Base-by-base conservation (phyloP, 2,888 invertebrate species). In the Protophormia terraenovae region DNA sequence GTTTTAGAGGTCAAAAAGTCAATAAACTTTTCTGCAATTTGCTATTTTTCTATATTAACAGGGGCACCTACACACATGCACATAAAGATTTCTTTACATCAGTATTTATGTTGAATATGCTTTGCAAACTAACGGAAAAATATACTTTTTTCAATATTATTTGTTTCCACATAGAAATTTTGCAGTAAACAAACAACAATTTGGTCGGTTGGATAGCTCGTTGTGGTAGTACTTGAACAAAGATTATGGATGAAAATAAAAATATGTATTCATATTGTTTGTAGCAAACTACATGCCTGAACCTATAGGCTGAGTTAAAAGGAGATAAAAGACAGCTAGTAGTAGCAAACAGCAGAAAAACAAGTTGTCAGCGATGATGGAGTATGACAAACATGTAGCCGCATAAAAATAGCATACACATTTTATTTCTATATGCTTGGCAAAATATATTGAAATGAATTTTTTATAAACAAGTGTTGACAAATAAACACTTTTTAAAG, bases 1-100 rank as follows among this genome's bases (percentile, higher is more conserved):
- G 67, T 79, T 82, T 85, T 85, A 79, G 85, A 85, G 85, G 85
- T 85, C 85, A 85, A 85, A 79, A 82, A 78, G 85, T 85, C 85
- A 85, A 85, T 82, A 82, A 85, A 82, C 85, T 85, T 75, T 83
- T 58, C 47, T 84, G 76, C 73, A 62, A n/a, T 67, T 83, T 58
- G 71, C 62, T 71, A 35, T 45, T 75, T 45, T 79, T 73, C 32
- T 73, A 55, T 27, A 81, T 22, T 35, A 29, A 71, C 19, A 71
- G 55, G 38, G 75, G 50, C 79, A 73, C 60, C 60, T 47, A 62
- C 64, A 80, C 16, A 50, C 27, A 67, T n/a, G 67, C 19, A 47
- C 16, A 47, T 19, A 8, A 38, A n/a, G n/a, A n/a, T n/a, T n/a
- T n/a, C n/a, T 22, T 22, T 62, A 38, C 35, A 22, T n/a, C 10